These are phyloP conservation scores for Drosophila lacteicornis DNA, from an alignment of 1,140 invertebrate species.

Conservation along the genomic window DNA sequence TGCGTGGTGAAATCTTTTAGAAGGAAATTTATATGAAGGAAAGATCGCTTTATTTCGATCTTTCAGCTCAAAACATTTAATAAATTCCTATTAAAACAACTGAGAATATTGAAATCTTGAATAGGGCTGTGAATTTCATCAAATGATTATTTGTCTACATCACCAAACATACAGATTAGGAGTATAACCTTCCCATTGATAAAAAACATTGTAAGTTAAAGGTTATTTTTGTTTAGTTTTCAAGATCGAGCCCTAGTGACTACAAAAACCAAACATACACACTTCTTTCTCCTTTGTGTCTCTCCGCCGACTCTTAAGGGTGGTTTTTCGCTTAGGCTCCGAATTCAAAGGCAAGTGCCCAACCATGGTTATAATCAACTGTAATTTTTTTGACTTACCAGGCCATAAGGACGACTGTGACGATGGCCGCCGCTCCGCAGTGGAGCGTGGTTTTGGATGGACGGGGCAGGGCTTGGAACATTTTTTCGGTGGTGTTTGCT, in stretches of 20 bases:
- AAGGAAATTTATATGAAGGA: not conserved
- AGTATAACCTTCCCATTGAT: slow-evolving; percentile 9
- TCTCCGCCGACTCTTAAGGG: too few relatives aligned
- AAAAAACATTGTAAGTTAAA: slow-evolving; percentile 1
- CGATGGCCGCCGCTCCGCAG: slow-evolving; percentile 40
- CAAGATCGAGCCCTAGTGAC: too few relatives aligned
- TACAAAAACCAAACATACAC: too few relatives aligned
- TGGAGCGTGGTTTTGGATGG: slow-evolving; percentile 52
- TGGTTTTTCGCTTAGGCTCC: not conserved
- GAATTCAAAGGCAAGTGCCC: too few relatives aligned
- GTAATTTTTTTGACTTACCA: slow-evolving; percentile 49
- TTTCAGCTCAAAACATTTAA: too few relatives aligned
- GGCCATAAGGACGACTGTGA: slow-evolving; percentile 56
- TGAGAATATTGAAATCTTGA: not conserved
- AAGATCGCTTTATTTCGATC: not conserved
- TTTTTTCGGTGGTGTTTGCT: slow-evolving; percentile 25
- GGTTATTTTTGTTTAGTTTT: not conserved
- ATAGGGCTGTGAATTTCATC: not conserved
- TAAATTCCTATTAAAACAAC: too few relatives aligned
- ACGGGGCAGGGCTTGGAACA: slow-evolving; percentile 62
- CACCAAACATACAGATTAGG: not conserved
- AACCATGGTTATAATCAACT: too few relatives aligned
- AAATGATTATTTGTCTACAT: not conserved
- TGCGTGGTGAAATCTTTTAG: not conserved
- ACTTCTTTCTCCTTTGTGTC: too few relatives aligned